Evolutionary conservation across 2,888 invertebrate genomes (phyloP), one percentile per base, ranked within the genome.

Genomic region (Scaptomyza polygonia): DNA sequence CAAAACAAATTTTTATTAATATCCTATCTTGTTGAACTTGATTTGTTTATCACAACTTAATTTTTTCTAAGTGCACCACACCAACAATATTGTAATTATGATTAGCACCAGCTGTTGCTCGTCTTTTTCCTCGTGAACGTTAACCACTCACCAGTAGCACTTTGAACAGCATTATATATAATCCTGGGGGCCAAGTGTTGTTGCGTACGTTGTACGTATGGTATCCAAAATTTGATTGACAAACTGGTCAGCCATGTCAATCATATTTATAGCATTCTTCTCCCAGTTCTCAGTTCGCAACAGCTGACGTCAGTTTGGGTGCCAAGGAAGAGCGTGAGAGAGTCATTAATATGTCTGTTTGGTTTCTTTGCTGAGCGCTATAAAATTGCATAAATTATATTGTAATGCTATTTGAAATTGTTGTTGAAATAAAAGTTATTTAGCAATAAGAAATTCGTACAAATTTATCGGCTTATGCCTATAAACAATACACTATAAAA

Each of bases 191-290:
- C 21, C 52, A 32, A 45, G 39, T 47, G 48, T 39, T 72, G n/a
- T n/a, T n/a, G n/a, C n/a, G n/a, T n/a, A n/a, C n/a, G n/a, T n/a
- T n/a, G 45, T 52, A 32, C 54, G 48, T 67, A 14, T 53, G 67
- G 49, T 72, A 74, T 77, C 67, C 67, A 78, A 73, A 77, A 71
- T 76, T 84, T 83, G 57, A 88, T 88, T 85, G 84, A 74, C 80
- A 66, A 72, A 71, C 65, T 58, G 63, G 40, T 40, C 65, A 51
- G 57, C 49, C 45, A 27, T 74, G 78, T 86, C 86, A 88, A 85
- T 85, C 88, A 88, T 86, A 84, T 88, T 88, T 85, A 85, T 85
- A 85, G 88, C 69, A 75, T 86, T 66, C 62, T 62, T 25, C 25
- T 27, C 32, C 45, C 9, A 51, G 64, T 56, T 66, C 32, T 16